Base-by-base conservation (phyloP, 2,797 vertebrate genomes). In the Sebastiscus tertius region DNA sequence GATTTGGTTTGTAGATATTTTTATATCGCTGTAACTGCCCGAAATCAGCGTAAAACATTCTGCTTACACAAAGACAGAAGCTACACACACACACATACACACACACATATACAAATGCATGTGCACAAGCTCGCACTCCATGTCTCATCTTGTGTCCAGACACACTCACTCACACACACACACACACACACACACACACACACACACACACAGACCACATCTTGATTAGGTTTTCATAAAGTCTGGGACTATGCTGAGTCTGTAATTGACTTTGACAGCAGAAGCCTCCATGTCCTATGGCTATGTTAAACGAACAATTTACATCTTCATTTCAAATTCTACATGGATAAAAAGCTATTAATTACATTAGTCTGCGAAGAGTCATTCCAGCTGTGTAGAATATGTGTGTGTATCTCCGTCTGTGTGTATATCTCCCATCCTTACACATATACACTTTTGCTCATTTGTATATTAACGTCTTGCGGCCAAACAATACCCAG, bases 311-410 rank as follows among this genome's bases (percentile, higher is more conserved):
- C 88, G 92, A 92, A 92, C 95, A 95, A 96, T 96, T 96, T 96
- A 94, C 94, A 96, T 96, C 95, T 96, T 96, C 93, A 96, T 96
- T 96, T 96, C 92, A 95, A 96, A 96, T 96, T 96, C 95, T 93
- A 94, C 93, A 95, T 92, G 95, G 94, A 95, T 95, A 96, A 94
- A 95, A 95, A 95, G 88, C 93, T 95, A 95, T 96, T 96, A 96
- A 96, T 95, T 95, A 94, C 94, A 95, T 95, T 95, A 95, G 94
- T 88, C 93, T 91, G 91, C 82, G 69, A 93, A 94, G 91, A 92
- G 93, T 92, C 93, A 94, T 93, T 93, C 86, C 88, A 91, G 91
- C 93, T 95, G 92, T 90, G 92, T 89, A 89, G 87, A 88, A 74
- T 75, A 52, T 77, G 78, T 63, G 87, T 81, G 90, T 83, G 69